phyloP scores from a whole-genome alignment of 2,888 invertebrate species.

The Calephelis perditalis region DNA sequence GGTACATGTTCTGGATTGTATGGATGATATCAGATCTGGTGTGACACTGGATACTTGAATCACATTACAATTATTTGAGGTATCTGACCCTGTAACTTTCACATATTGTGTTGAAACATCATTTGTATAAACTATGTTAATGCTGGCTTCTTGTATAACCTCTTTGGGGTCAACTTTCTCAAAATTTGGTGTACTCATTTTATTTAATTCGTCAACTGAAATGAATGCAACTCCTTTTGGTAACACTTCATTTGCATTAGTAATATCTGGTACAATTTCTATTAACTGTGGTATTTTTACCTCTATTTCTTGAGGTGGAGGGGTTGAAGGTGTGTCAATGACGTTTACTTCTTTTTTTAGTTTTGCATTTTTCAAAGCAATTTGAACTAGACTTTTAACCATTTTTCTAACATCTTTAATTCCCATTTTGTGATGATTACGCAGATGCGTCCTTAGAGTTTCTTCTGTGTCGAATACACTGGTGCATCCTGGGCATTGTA shows the following conservation, averaged over 20 bases:
- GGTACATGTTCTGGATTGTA: constrained; percentile 39
- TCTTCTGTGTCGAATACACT: constrained; percentile 81
- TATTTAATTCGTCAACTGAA: constrained; percentile 65
- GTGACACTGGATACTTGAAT: constrained; percentile 59
- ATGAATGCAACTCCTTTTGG: constrained; percentile 67
- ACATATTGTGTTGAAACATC: constrained; percentile 59
- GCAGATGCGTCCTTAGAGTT: constrained; percentile 80
- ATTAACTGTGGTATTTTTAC: constrained; percentile 67
- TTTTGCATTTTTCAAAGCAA: constrained; percentile 63
- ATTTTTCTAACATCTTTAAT: constrained; percentile 79
- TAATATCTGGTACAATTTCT: constrained; percentile 62
- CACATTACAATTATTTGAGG: constrained; percentile 45
- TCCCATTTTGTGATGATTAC: constrained; percentile 83
- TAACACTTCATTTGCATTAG: constrained; percentile 43
- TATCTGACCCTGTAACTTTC: constrained; percentile 46
- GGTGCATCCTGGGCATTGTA: constrained; percentile 82
- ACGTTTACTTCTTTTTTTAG: constrained; percentile 55
- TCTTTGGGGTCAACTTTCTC: constrained; percentile 69
- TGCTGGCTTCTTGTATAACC: constrained; percentile 69
- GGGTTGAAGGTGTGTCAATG: constrained; percentile 32
- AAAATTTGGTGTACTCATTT: constrained; percentile 69
- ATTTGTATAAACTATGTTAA: constrained; percentile 68
- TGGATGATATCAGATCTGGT: constrained; percentile 67
- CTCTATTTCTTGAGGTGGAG: constrained; percentile 42
- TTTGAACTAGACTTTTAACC: constrained; percentile 73